Conservation (phyloP, 2,888 invertebrate species). For the Spatulosminthurus flaviceps region DNA sequence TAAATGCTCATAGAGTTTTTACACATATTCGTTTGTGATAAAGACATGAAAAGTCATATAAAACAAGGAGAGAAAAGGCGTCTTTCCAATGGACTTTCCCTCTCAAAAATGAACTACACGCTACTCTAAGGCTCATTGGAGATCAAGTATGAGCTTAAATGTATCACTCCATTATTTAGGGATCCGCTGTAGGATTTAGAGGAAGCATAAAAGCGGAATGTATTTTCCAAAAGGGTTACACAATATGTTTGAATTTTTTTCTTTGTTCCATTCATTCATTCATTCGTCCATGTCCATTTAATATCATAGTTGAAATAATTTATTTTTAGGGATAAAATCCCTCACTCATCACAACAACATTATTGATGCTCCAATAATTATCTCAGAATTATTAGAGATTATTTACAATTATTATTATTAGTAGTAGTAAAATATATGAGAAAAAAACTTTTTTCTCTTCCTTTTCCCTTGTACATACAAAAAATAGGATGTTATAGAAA, state of each 20-base stretch:
- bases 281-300: neutral
- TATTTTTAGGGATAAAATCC: neutral
- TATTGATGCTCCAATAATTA: neutral
- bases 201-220: neutral
- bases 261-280: constrained; percentile 5
- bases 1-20: no score
- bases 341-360: neutral
- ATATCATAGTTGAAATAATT: neutral
- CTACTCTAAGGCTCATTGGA: neutral
- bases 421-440: no score
- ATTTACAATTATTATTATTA: neutral
- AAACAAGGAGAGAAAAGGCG: neutral
- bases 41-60: no score
- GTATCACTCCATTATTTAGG: constrained; percentile 4
- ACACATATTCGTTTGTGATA: neutral
- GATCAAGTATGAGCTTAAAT: constrained; percentile 2
- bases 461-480: no score
- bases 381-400: neutral
- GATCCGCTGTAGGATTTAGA: no score
- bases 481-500: no score
- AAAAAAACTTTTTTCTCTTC: no score
- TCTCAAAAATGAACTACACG: neutral
- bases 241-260: neutral
- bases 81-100: neutral
- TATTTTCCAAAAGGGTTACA: neutral